Percentiles rank a stretch among this genome's conserved stretches.
phyloP scores from a whole-genome alignment of 2,113 vertebrate genomes.

The Agapornis roseicollis region DNA sequence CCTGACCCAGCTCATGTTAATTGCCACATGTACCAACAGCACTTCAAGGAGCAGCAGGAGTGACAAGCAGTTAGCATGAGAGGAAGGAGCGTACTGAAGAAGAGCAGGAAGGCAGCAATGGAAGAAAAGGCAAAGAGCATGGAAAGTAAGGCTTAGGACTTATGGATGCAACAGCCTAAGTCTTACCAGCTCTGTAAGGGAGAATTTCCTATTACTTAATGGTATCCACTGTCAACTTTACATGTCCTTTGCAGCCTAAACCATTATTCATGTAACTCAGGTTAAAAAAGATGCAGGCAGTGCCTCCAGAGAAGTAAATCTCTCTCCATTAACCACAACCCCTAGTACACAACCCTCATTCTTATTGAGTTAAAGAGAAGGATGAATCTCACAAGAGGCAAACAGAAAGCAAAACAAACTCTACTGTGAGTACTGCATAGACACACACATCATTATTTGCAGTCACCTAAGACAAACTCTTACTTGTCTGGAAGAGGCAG shows the following conservation, averaged over 20 bases:
- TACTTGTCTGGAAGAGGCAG: neutral
- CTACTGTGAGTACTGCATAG: neutral
- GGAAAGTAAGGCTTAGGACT: neutral
- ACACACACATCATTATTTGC: neutral
- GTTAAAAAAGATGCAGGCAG: neutral
- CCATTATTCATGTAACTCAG: rapidly evolving
- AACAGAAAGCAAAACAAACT: neutral
- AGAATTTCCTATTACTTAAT: neutral
- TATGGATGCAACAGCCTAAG: neutral
- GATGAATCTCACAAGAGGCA: neutral
- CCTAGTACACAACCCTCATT: neutral
- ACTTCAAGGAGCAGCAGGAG: neutral
- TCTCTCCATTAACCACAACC: neutral
- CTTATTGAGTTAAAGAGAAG: neutral
- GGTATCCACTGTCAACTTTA: neutral
- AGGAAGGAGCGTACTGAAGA: neutral
- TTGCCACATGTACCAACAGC: neutral
- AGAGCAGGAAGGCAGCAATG: neutral
- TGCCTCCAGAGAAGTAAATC: neutral
- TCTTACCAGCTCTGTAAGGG: neutral
- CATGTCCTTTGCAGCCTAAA: neutral
- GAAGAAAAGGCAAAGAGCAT: neutral
- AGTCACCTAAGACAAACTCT: neutral
- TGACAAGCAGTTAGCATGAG: rapidly evolving
- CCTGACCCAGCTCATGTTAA: neutral